Conservation (phyloP, 2,888 invertebrate species). For the Tridacna crocea region DNA sequence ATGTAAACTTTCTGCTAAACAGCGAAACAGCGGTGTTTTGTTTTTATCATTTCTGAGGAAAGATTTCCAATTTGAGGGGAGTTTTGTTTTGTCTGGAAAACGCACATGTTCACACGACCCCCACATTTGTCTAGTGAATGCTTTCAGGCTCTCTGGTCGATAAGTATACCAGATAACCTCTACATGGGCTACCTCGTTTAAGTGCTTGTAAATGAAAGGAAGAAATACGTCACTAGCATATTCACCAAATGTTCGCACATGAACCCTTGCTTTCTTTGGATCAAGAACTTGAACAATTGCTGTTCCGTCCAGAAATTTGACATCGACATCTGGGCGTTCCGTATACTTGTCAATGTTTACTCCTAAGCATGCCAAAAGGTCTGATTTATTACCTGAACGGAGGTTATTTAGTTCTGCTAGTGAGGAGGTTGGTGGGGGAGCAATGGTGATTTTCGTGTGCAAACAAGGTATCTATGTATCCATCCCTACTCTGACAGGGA, state of each 20-base stretch:
- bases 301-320: not conserved
- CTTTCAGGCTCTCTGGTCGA: not conserved
- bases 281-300: not conserved
- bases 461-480: not conserved
- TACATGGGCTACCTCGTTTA: not conserved
- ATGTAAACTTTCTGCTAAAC: not conserved
- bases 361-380: conserved; percentile 2
- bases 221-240: not conserved
- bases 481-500: conserved; percentile 8
- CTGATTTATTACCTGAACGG: not conserved
- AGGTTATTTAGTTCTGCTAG: not conserved
- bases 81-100: no score
- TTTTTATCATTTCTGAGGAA: not conserved
- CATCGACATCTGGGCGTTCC: not conserved
- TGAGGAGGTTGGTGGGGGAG: not conserved
- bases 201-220: not conserved
- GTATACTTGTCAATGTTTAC: not conserved
- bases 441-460: conserved; percentile 6
- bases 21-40: not conserved
- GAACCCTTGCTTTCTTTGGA: not conserved
- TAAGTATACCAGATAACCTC: not conserved
- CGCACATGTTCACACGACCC: not conserved
- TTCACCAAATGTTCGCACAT: not conserved
- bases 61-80: not conserved
- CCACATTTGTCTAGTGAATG: not conserved